Conservation (phyloP, 2,888 invertebrate genomes). For the Rhyacophila evoluta region DNA sequence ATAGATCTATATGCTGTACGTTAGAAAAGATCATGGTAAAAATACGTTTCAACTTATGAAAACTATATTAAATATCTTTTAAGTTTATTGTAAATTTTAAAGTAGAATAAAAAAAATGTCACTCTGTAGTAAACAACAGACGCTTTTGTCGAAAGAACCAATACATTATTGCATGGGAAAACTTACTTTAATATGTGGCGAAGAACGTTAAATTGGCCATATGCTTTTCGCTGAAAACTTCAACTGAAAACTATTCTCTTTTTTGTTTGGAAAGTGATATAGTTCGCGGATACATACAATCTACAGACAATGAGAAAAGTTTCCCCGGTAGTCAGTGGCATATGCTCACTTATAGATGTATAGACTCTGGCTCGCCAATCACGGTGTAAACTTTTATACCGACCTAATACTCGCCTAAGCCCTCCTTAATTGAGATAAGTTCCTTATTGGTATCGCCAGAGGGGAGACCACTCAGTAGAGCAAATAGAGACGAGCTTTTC, state of each 20-base stretch:
- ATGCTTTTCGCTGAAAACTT: slow-evolving; percentile 23
- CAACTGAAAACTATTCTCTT: slow-evolving; percentile 17
- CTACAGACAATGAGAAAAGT: slow-evolving; percentile 53
- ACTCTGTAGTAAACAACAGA: too few relatives aligned
- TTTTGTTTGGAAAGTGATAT: slow-evolving; percentile 33
- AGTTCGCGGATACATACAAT: slow-evolving; percentile 39
- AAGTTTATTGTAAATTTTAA: too few relatives aligned
- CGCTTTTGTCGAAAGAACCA: too few relatives aligned
- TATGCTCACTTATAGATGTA: not conserved
- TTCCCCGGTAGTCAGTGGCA: slow-evolving; percentile 27
- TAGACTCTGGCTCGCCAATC: slow-evolving; percentile 42
- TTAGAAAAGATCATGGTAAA: too few relatives aligned
- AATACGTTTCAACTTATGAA: too few relatives aligned
- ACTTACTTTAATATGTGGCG: not conserved
- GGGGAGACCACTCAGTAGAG: not conserved
- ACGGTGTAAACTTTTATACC: slow-evolving; percentile 49
- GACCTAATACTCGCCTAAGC: slow-evolving; percentile 52
- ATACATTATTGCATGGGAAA: too few relatives aligned
- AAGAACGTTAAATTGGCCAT: slow-evolving; percentile 7
- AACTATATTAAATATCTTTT: too few relatives aligned
- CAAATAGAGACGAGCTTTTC: slow-evolving; percentile 27
- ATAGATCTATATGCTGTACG: too few relatives aligned
- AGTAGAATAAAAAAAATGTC: too few relatives aligned
- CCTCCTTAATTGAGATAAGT: slow-evolving; percentile 54
- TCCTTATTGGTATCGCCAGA: slow-evolving; percentile 47